These are phyloP conservation scores for Chaetura pelagica DNA, from an alignment of 2,113 vertebrate genomes.

Conservation along the genomic window DNA sequence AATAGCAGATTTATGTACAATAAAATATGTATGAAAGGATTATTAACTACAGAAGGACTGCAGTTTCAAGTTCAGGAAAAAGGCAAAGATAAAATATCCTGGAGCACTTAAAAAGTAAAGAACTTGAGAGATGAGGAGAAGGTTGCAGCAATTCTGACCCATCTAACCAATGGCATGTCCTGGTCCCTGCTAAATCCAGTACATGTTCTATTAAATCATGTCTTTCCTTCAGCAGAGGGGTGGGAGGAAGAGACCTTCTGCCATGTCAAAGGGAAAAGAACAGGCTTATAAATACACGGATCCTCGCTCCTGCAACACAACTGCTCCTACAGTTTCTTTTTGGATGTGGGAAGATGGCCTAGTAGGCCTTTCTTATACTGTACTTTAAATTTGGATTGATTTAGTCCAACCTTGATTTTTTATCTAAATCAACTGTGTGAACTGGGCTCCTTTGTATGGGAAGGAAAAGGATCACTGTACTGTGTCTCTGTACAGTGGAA, in stretches of 20 bases:
- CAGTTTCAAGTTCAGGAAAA: not conserved
- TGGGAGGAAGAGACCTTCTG: not conserved
- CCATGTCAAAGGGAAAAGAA: not conserved
- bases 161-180: not conserved
- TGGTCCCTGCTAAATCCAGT: not conserved
- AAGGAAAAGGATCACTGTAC: not conserved
- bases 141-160: not conserved
- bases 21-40: not conserved
- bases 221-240: not conserved
- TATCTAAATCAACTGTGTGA: not conserved
- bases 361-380: not conserved
- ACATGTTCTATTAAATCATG: not conserved
- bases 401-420: not conserved
- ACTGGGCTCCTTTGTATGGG: not conserved
- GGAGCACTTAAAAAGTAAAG: not conserved
- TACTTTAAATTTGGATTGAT: not conserved
- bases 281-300: not conserved
- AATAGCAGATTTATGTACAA: not conserved
- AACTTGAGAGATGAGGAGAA: not conserved
- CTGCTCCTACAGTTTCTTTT: not conserved
- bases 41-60: not conserved
- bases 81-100: not conserved
- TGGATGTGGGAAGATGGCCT: not conserved
- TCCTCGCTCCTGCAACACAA: not conserved
- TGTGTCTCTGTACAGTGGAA: not conserved